Percentiles rank a stretch among this genome's conserved stretches.
These are phyloP conservation scores for Microctenopoma stevenorrisi DNA, from an alignment of 2,797 vertebrate species.

Conservation along the genomic window DNA sequence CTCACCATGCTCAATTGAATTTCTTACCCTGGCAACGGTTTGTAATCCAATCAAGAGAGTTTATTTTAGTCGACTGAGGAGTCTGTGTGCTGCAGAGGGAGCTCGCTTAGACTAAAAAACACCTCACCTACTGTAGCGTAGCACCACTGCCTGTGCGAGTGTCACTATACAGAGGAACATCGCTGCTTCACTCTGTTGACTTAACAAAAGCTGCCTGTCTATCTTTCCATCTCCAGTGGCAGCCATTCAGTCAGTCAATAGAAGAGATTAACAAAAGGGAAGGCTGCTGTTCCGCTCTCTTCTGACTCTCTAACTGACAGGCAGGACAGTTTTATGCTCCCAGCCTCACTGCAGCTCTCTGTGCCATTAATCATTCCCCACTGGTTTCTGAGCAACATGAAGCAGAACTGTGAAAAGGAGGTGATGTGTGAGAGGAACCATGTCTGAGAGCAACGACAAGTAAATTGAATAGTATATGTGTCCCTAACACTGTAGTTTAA, in stretches of 20 bases:
- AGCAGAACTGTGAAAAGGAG: conserved; percentile 22
- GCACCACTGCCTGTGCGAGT: not conserved
- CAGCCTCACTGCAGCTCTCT: conserved; percentile 20
- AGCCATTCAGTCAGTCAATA: conserved; percentile 66
- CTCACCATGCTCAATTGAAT: conserved; percentile 48
- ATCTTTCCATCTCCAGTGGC: conserved; percentile 59
- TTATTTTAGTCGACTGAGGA: conserved; percentile 33
- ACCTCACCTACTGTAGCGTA: not conserved
- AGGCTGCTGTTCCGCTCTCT: conserved; percentile 50
- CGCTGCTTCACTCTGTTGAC: conserved; percentile 22
- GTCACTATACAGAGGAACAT: conserved; percentile 20
- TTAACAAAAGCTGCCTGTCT: conserved; percentile 65
- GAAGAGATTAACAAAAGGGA: conserved; percentile 62
- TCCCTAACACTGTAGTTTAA: not conserved
- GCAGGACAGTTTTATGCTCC: conserved; percentile 38
- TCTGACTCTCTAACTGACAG: conserved; percentile 51
- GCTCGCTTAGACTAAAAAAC: not conserved
- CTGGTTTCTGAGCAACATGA: conserved; percentile 20
- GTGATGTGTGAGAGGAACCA: conserved; percentile 7
- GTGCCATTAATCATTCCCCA: conserved; percentile 12
- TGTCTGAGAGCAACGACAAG: conserved; percentile 1
- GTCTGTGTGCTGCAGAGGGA: conserved; percentile 22
- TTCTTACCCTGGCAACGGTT: conserved; percentile 30
- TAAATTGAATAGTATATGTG: not conserved
- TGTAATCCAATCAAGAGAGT: conserved; percentile 53